Evolutionary conservation across 2,113 vertebrate genomes (phyloP), one percentile per base, ranked within the genome.

Genomic region (Oryzias melastigma): DNA sequence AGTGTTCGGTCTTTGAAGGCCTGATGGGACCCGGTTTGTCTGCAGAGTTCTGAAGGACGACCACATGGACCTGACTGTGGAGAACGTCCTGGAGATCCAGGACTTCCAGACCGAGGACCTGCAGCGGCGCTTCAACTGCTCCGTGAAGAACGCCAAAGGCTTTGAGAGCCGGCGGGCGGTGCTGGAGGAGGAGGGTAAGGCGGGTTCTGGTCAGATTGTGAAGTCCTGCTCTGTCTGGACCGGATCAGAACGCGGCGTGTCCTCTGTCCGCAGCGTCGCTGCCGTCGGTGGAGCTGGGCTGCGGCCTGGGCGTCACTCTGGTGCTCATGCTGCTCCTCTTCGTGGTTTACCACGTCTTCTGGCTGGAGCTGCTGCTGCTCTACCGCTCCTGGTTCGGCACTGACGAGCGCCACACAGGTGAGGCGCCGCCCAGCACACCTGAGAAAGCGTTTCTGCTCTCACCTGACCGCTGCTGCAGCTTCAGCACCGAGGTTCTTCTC

Each of bases 331-430:
- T 98, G 65, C 60, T 94, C 15, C 89, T 98, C 61, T 94, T 96
- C 7, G 81, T 95, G 3, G 0, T 96, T 24, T 98, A 97, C 79
- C 95, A 96, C 0, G 89, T 97, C 29, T 99, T 95, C 84, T 95
- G 96, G 95, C 79, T 99, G 57, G 96, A 99, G 84, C 91, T 98
- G 87, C 94, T 98, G 71, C 91, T 99, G 48, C 92, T 99, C 69
- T 99, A 99, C 43, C 91, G 97, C 6, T 94, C 95, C 78, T 93
- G 96, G 85, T 99, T 98, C 71, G 95, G 96, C 71, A 94, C 94
- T 0, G 95, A 97, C 44, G 96, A 98, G 91, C 92, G 94, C 1
- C 89, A 93, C 85, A 90, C 94, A 78, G 97, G 96, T 98, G 45
- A 68, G 67, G 0, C 40, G 1, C 10, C 35, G 35, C 35, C 35